A percentile compares a stretch with the other conserved stretches of the same genome.
Conservation (phyloP, 2,797 vertebrate genomes). For the Siniperca undulata region DNA sequence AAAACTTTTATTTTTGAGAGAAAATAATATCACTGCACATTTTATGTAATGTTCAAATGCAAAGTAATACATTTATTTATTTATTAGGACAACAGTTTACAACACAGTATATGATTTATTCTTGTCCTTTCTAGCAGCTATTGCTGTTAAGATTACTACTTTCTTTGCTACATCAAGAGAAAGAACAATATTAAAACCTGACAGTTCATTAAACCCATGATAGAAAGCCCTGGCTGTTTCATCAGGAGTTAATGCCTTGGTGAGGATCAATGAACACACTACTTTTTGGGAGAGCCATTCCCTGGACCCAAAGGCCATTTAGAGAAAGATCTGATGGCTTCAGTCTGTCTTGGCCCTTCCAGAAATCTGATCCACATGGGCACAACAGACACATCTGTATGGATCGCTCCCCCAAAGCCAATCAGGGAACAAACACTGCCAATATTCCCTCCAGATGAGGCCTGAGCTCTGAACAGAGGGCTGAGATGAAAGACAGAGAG, state of each 20-base stretch:
- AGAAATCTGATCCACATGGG: constrained; percentile 77
- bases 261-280: constrained; percentile 68
- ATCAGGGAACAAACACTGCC: constrained; percentile 83
- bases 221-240: constrained; percentile 50
- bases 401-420: constrained; percentile 78
- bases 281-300: constrained; percentile 57
- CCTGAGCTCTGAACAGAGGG: constrained; percentile 68
- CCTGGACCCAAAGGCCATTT: constrained; percentile 70
- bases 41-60: not conserved
- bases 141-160: constrained; percentile 12
- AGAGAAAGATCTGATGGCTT: constrained; percentile 76
- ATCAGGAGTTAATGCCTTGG: constrained; percentile 61
- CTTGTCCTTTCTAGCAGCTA: not conserved
- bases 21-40: not conserved
- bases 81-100: not conserved
- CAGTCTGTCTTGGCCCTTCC: constrained; percentile 62
- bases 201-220: constrained; percentile 49
- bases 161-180: not conserved
- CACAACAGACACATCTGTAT: constrained; percentile 80
- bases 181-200: constrained; percentile 39
- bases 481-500: constrained; percentile 75
- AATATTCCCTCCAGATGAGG: constrained; percentile 81
- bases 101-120: not conserved
- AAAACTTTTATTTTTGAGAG: not conserved
- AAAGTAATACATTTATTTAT: not conserved